These are phyloP conservation scores for Cliona cf. orientalis DNA, from an alignment of 37 sponge, comb jelly and placozoan genomes.

Conservation along the genomic window DNA sequence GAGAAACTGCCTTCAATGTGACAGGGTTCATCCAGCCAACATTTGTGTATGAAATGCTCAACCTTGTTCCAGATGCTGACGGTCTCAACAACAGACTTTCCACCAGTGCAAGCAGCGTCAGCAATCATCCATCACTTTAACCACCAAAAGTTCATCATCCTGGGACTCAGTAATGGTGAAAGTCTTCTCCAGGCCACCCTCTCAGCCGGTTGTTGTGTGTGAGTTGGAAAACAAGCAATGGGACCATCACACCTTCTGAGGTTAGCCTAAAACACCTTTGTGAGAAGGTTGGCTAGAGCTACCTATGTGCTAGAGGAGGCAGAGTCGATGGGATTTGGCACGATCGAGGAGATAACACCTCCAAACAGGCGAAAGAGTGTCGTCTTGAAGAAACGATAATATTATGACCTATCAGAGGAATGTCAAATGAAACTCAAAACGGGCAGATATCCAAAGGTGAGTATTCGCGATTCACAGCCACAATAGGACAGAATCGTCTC, in stretches of 20 bases:
- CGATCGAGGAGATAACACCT: neutral
- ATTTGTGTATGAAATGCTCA: neutral
- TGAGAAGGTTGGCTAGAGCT: neutral
- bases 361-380: neutral
- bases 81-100: slow-evolving; percentile 27
- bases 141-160: neutral
- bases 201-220: neutral
- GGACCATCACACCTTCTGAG: neutral
- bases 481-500: too few relatives aligned
- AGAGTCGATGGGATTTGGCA: neutral
- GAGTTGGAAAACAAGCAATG: neutral
- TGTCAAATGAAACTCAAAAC: too few relatives aligned
- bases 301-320: neutral
- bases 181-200: too few relatives aligned
- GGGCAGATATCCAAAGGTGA: too few relatives aligned
- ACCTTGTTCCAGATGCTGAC: neutral
- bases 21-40: slow-evolving; percentile 25
- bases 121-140: neutral
- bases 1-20: slow-evolving; percentile 9
- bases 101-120: neutral
- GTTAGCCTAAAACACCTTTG: neutral
- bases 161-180: too few relatives aligned
- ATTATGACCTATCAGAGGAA: too few relatives aligned
- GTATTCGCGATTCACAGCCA: too few relatives aligned
- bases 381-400: too few relatives aligned